Base-by-base conservation (phyloP, 2,113 vertebrate genomes). In the Mohoua ochrocephala region DNA sequence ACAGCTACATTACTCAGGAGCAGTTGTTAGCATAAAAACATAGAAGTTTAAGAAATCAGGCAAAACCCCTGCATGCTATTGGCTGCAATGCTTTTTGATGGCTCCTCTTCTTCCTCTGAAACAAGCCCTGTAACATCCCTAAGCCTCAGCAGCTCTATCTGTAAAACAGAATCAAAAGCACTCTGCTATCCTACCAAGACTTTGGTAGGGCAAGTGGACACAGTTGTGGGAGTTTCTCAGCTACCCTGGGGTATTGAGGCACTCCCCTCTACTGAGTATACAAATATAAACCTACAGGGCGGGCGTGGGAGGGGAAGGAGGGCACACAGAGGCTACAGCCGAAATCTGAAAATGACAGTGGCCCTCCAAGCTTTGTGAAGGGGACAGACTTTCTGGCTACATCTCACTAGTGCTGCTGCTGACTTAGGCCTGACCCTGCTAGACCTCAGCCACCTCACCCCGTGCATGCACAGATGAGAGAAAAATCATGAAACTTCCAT, bases 401-500 rank as follows among this genome's bases (percentile, higher is more conserved):
- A 59, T 15, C 78, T 80, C 49, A 12, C 27, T 22, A 18, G 13
- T 50, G 52, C 61, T 85, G 49, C 67, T 42, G 50, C 20, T 85
- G 45, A 60, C 57, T 64, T 33, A 57, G 67, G 37, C 28, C 68
- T 87, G 87, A 71, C 35, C 33, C 57, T 79, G 27, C 10, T 8
- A n/a, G 44, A 35, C 33, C 56, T 73, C 49, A 57, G 44, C 44
- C 53, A 41, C 31, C 24, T 78, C 65, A 30, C 6, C 49, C 53
- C 0, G 0, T 17, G 41, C 3, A 3, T 0, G 1, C 9, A 39
- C 8, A 63, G 18, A 47, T 13, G n/a, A 77, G 45, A 84, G 39
- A 91, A 78, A 75, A 67, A 52, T 24, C 42, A 44, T 0, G 1
- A 23, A 60, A 75, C 8, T 63, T 79, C 37, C 35, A 41, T 5